These are phyloP conservation scores for Paramuricea clavata DNA, from an alignment of 92 coral and sea anemone species.

Conservation along the genomic window DNA sequence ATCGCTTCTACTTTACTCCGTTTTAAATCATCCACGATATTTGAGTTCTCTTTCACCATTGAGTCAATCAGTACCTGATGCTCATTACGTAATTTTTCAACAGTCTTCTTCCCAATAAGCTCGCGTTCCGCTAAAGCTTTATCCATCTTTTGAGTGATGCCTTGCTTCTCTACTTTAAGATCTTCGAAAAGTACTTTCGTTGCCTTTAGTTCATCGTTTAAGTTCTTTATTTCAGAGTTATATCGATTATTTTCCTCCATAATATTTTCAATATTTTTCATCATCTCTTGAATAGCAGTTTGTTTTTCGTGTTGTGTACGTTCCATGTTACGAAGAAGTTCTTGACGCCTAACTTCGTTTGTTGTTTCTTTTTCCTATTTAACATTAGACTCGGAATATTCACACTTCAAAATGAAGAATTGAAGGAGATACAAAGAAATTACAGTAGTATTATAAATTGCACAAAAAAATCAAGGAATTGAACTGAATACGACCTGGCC, in stretches of 20 bases:
- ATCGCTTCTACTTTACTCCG: constrained; percentile 96
- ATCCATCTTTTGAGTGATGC: constrained; percentile 92
- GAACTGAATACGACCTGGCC: too few relatives aligned
- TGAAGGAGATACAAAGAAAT: neutral
- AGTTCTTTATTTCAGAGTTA: constrained; percentile 58
- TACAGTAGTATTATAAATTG: neutral
- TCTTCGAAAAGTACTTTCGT: constrained; percentile 76
- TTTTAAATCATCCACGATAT: constrained; percentile 86
- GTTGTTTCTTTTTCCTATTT: constrained; percentile 20
- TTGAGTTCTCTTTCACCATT: constrained; percentile 33
- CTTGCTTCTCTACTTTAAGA: constrained; percentile 87
- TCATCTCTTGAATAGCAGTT: constrained; percentile 96
- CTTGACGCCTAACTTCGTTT: constrained; percentile 17
- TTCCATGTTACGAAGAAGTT: constrained; percentile 18
- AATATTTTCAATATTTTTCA: constrained; percentile 87
- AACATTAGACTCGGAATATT: neutral
- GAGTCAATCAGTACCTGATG: constrained; percentile 1
- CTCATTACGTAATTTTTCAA: constrained; percentile 8
- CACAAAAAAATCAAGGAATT: too few relatives aligned
- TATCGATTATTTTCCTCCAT: constrained; percentile 89
- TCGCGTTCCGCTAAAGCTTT: constrained; percentile 93
- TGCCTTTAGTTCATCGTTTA: constrained; percentile 55
- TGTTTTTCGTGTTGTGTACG: constrained; percentile 89
- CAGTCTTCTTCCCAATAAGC: constrained; percentile 73
- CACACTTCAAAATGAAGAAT: neutral